Conservation (phyloP, 1,140 invertebrate genomes). For the Apis dorsata region DNA sequence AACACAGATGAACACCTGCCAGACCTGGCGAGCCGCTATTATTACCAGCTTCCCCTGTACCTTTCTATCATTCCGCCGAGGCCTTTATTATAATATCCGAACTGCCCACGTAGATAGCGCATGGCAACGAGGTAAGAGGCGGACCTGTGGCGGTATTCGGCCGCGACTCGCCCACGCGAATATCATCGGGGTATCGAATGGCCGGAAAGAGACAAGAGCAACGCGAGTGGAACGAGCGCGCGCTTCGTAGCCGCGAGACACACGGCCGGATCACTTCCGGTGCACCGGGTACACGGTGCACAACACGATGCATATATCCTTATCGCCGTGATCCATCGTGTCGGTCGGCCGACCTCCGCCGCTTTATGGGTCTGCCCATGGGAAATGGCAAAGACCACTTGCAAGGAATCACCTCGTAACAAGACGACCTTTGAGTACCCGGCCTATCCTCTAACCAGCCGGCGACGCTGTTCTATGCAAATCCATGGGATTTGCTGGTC, state of each 20-base stretch:
- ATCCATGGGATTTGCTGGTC: conserved; percentile 37
- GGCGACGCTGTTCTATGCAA: conserved; percentile 62
- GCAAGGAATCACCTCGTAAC: conserved; percentile 66
- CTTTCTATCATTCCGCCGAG: conserved; percentile 64
- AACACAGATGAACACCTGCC: conserved; percentile 59
- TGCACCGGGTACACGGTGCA: conserved; percentile 58
- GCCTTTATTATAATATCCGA: conserved; percentile 61
- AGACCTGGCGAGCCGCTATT: conserved; percentile 51
- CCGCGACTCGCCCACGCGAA: conserved; percentile 57
- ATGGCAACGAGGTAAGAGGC: conserved; percentile 42
- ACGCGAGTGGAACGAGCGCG: conserved; percentile 25
- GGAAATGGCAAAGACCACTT: conserved; percentile 67
- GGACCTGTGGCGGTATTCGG: conserved; percentile 41
- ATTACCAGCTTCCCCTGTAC: conserved; percentile 53
- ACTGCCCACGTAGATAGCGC: conserved; percentile 51
- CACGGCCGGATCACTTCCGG: conserved; percentile 58
- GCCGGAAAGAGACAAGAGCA: conserved; percentile 10
- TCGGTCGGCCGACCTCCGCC: conserved; percentile 57
- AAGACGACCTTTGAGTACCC: conserved; percentile 63
- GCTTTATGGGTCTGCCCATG: conserved; percentile 64
- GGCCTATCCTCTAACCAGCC: conserved; percentile 38
- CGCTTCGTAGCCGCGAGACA: conserved; percentile 45
- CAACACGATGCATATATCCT: conserved; percentile 63
- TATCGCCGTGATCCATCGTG: conserved; percentile 66
- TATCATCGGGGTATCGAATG: conserved; percentile 39